phyloP scores from a whole-genome alignment of 1,140 invertebrate species.

The Musca vetustissima region DNA sequence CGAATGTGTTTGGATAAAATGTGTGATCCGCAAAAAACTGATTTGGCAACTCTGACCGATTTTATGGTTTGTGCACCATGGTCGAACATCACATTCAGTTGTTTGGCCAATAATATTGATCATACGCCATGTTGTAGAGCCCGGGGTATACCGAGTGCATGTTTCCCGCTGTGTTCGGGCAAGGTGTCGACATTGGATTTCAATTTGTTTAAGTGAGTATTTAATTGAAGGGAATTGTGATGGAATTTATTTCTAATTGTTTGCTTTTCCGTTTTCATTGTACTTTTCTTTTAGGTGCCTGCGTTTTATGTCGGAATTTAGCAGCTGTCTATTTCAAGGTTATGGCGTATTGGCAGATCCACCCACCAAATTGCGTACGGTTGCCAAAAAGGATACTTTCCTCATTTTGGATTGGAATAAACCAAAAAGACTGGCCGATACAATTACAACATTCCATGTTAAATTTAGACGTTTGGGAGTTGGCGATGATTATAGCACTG shows the following conservation, averaged over 20 bases:
- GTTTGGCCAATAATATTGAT: conserved; percentile 77
- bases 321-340: conserved; percentile 77
- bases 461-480: conserved; percentile 63
- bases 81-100: conserved; percentile 76
- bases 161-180: conserved; percentile 74
- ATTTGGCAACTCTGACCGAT: conserved; percentile 66
- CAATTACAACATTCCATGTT: conserved; percentile 71
- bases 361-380: conserved; percentile 67
- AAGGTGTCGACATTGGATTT: conserved; percentile 77
- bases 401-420: conserved; percentile 77
- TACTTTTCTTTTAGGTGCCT: conserved; percentile 63
- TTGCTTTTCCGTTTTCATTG: background rate
- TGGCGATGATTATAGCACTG: conserved; percentile 58
- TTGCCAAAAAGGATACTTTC: conserved; percentile 72
- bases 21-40: conserved; percentile 71
- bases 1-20: conserved; percentile 74
- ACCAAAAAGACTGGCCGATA: conserved; percentile 70
- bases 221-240: background rate
- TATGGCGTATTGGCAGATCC: conserved; percentile 77
- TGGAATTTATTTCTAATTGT: background rate
- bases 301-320: conserved; percentile 76
- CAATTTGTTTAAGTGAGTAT: conserved; percentile 74
- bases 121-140: conserved; percentile 78
- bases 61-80: conserved; percentile 85
- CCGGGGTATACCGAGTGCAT: conserved; percentile 71